Conservation (phyloP, 2,797 vertebrate genomes). For the Peromyscus aztecus region DNA sequence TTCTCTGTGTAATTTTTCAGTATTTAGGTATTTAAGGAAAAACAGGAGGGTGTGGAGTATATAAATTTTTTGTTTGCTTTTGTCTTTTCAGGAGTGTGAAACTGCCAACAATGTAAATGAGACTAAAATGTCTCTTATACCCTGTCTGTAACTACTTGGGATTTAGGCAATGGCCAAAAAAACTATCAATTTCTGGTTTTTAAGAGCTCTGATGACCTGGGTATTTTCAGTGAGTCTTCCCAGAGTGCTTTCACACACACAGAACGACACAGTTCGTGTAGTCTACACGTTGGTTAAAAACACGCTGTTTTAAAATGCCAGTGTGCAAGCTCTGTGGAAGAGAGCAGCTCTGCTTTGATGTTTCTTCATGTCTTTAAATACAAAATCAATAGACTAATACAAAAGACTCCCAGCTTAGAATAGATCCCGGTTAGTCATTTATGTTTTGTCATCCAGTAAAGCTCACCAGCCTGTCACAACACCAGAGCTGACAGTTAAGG, state of each 20-base stretch:
- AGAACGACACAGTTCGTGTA: background rate
- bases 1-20: slow-evolving; percentile 30
- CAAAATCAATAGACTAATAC: slow-evolving; percentile 63
- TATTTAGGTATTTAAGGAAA: background rate
- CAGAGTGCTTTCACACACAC: background rate
- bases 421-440: slow-evolving; percentile 47
- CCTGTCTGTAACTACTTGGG: slow-evolving; percentile 12
- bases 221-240: background rate
- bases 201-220: background rate
- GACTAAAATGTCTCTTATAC: slow-evolving; percentile 20
- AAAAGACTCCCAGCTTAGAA: slow-evolving; percentile 57
- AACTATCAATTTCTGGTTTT: slow-evolving; percentile 25
- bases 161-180: slow-evolving; percentile 21
- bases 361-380: slow-evolving; percentile 53
- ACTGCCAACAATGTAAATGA: background rate
- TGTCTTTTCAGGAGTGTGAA: background rate
- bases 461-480: slow-evolving; percentile 48
- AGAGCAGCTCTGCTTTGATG: slow-evolving; percentile 9
- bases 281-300: slow-evolving; percentile 9
- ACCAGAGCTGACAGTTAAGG: slow-evolving; percentile 61
- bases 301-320: slow-evolving; percentile 32
- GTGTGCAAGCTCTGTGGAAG: background rate
- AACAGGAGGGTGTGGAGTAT: background rate
- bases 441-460: slow-evolving; percentile 39
- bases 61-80: background rate